Evolutionary conservation across 2,888 invertebrate species (phyloP), one percentile per base, ranked within the genome.

Genomic region (Kryphioiulus occultus): DNA sequence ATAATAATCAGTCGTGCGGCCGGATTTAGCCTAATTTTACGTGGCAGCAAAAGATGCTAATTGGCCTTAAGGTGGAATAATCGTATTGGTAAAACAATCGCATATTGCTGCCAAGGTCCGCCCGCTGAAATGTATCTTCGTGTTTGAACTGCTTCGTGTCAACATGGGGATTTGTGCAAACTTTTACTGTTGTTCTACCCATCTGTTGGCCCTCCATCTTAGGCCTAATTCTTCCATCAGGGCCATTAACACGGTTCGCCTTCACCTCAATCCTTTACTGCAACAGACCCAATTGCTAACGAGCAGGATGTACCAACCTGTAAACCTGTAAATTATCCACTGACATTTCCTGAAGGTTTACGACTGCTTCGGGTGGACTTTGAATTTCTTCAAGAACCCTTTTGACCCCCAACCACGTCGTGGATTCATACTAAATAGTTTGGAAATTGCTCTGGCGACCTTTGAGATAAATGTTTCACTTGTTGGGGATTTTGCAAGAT

Each of bases 221-320:
- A 68, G 26, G 26, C 68, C 68, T 68, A 68, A 68, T 68, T 68
- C 68, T 22, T 68, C 68, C 68, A 68, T 68, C 68, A 68, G 68
- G 68, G 68, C 68, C 68, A 68, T 26, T 68, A 68, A 68, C 68
- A 68, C 68, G 22, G 68, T 68, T 68, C 68, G 68, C 68, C 68
- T 68, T 68, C 68, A 68, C 68, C 68, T 68, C 68, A 68, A 68
- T 68, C 68, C 26, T 68, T 22, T 68, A 68, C 68, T 68, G 68
- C 26, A 26, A 68, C 68, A 68, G 68, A 22, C 68, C 68, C 68
- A 68, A 22, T 68, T 68, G 68, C 68, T 22, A 68, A 68, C 68
- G 68, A 68, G 68, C 68, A 68, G 68, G 68, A 68, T 68, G 68
- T 68, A 68, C 68, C 68, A 68, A 22, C 68, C 68, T 22, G 68